These are phyloP conservation scores for Ariolimax columbianus DNA, from an alignment of 2,888 invertebrate genomes.

Conservation along the genomic window DNA sequence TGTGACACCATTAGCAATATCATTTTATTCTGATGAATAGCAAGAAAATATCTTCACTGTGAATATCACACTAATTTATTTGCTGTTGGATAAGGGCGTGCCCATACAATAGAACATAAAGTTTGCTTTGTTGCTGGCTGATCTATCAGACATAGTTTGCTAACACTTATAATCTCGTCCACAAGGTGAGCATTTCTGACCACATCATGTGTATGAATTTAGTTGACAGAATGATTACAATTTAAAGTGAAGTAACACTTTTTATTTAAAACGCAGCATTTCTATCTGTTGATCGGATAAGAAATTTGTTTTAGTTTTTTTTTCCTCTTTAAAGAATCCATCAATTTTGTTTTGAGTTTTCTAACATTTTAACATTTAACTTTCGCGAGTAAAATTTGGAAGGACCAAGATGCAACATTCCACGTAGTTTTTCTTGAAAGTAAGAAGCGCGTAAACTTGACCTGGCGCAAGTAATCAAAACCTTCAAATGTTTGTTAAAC, in stretches of 20 bases:
- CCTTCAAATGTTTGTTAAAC: neutral
- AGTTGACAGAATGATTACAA: no score
- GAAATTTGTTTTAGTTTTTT: neutral
- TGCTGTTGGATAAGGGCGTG: no score
- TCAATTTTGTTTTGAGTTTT: neutral
- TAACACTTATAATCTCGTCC: no score
- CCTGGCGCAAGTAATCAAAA: neutral
- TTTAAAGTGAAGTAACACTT: no score
- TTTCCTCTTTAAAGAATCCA: neutral
- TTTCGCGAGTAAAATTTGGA: neutral
- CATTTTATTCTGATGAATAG: neutral
- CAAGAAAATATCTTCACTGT: neutral
- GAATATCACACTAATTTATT: neutral
- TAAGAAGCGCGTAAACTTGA: neutral
- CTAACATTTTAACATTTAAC: neutral
- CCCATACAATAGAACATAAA: no score
- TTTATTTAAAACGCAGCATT: no score
- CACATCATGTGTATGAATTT: no score
- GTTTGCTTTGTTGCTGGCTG: no score
- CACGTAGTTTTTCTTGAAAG: neutral
- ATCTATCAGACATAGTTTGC: no score
- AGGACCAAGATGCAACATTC: neutral
- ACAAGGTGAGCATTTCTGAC: no score
- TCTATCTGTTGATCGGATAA: no score
- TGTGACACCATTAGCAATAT: no score